phyloP scores from a whole-genome alignment of 1,140 invertebrate species.

The Lepidurus arcticus region DNA sequence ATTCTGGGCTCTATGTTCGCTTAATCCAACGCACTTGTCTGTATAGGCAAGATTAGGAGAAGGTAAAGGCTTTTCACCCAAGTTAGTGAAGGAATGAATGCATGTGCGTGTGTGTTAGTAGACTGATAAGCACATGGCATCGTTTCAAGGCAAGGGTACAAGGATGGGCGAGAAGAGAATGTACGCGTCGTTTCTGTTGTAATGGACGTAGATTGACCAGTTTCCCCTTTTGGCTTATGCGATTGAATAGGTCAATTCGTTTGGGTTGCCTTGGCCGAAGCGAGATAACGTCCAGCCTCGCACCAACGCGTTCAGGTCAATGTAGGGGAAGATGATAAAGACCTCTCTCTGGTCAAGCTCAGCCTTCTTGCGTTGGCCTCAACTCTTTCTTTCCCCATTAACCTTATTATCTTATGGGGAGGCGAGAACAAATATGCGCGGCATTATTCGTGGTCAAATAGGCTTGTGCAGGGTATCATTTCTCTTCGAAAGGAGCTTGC shows the following conservation, averaged over 20 bases:
- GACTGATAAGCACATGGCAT: background rate
- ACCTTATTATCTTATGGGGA: background rate
- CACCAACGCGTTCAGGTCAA: background rate
- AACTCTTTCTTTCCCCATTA: conserved; percentile 22
- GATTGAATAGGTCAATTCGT: conserved; percentile 15
- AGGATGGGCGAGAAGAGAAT: background rate
- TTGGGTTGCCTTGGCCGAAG: background rate
- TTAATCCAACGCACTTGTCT: background rate
- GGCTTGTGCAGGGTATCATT: too few species aligned
- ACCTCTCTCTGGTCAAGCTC: background rate
- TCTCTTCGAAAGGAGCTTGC: too few species aligned
- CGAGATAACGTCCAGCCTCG: background rate
- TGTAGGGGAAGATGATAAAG: conserved; percentile 10
- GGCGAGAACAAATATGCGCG: background rate
- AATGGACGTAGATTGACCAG: background rate
- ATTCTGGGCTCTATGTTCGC: background rate
- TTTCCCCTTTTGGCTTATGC: background rate
- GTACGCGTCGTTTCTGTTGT: background rate
- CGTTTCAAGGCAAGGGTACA: background rate
- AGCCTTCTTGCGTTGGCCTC: background rate
- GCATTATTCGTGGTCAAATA: too few species aligned
- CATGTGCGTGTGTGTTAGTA: background rate
- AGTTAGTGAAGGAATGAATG: background rate
- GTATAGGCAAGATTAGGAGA: background rate
- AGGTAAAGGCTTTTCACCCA: background rate